phyloP scores from a whole-genome alignment of 2,113 vertebrate genomes.

The Alligator sinensis region DNA sequence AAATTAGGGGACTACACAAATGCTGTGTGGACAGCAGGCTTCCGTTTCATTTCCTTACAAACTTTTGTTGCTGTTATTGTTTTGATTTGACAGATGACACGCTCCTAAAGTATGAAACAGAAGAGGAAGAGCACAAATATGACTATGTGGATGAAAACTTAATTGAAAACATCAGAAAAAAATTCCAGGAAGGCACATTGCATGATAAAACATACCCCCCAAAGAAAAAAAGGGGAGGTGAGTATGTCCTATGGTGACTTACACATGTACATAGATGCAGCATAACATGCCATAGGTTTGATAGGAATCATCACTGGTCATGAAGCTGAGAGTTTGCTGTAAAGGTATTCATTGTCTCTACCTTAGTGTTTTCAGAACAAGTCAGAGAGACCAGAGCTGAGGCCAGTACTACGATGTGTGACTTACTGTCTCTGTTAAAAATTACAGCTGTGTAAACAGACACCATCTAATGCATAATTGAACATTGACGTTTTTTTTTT shows the following conservation, averaged over 20 bases:
- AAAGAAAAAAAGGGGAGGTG: constrained; percentile 18
- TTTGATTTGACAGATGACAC: constrained; percentile 4
- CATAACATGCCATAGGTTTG: background rate
- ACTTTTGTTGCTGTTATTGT: constrained; percentile 19
- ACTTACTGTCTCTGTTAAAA: accelerated
- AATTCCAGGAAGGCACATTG: constrained; percentile 22
- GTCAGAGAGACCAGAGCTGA: background rate
- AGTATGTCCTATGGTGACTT: background rate
- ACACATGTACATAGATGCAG: background rate
- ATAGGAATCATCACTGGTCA: background rate
- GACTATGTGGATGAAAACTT: constrained; percentile 65
- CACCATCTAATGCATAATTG: background rate
- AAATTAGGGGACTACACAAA: background rate
- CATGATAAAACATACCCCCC: background rate
- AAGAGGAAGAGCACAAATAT: constrained; percentile 44
- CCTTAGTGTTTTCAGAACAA: background rate
- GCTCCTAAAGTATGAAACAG: background rate
- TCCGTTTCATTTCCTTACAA: background rate
- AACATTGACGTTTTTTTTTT: background rate
- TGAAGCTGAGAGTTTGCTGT: background rate
- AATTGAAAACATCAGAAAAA: constrained; percentile 65
- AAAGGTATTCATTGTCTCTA: accelerated
- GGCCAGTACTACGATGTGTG: background rate
- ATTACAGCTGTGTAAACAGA: background rate
- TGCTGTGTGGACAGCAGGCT: background rate